phyloP scores from a whole-genome alignment of 2,888 invertebrate genomes.

The Nomada fucata region DNA sequence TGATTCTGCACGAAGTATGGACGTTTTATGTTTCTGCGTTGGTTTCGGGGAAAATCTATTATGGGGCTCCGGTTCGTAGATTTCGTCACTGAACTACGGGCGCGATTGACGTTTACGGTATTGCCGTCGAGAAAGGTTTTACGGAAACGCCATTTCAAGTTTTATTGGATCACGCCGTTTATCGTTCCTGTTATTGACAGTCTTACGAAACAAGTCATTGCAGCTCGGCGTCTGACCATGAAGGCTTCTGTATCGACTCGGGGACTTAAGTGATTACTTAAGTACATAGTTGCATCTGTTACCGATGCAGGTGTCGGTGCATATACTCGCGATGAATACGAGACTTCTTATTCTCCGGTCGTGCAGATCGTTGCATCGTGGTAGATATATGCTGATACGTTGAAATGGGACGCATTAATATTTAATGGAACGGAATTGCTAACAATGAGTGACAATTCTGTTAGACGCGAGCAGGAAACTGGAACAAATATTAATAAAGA shows the following conservation, averaged over 20 bases:
- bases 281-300: background rate
- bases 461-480: too few species aligned
- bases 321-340: too few species aligned
- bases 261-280: background rate
- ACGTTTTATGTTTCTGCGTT: background rate
- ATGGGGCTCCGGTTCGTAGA: slow-evolving; percentile 7
- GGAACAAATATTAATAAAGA: too few species aligned
- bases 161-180: slow-evolving; percentile 31
- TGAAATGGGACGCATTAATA: too few species aligned
- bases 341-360: too few species aligned
- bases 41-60: background rate
- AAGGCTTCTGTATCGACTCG: slow-evolving; percentile 6
- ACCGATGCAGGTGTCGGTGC: too few species aligned
- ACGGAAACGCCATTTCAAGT: slow-evolving; percentile 20
- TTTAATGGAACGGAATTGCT: too few species aligned
- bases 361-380: too few species aligned
- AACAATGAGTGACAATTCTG: too few species aligned
- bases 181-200: slow-evolving; percentile 37
- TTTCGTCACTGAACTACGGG: slow-evolving; percentile 2
- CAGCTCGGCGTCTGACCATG: slow-evolving; percentile 5
- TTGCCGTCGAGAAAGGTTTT: slow-evolving; percentile 19
- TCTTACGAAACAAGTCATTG: slow-evolving; percentile 35
- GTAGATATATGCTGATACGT: too few species aligned
- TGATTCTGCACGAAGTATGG: too few species aligned
- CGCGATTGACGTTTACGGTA: slow-evolving; percentile 14